Percentiles rank a stretch among this genome's conserved stretches.
phyloP scores from a whole-genome alignment of 2,888 invertebrate genomes.

The Phaonia tiefii region DNA sequence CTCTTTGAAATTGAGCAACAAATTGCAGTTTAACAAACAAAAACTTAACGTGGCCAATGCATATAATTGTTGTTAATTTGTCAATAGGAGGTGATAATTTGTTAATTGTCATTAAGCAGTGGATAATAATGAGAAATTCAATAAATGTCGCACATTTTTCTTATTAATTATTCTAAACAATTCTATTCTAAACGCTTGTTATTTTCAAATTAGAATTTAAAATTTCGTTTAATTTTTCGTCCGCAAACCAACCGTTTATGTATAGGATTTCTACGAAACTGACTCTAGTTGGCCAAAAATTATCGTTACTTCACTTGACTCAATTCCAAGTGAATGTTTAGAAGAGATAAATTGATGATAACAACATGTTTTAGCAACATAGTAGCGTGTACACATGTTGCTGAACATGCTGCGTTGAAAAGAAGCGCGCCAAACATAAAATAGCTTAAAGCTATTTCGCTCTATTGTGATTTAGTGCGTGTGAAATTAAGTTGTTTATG shows the following conservation, averaged over 20 bases:
- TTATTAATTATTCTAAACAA: background rate
- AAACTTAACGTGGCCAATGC: background rate
- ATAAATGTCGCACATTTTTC: background rate
- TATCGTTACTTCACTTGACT: background rate
- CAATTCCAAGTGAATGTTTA: conserved; percentile 6
- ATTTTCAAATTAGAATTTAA: conserved; percentile 12
- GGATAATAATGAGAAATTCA: no score
- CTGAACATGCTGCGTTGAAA: background rate
- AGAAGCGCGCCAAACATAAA: conserved; percentile 33
- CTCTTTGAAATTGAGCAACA: background rate
- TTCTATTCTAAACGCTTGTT: no score
- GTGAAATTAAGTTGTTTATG: background rate
- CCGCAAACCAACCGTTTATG: conserved; percentile 51
- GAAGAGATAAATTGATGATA: conserved; percentile 6
- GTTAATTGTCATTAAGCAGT: no score
- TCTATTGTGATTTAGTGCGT: conserved; percentile 24
- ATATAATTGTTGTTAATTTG: no score
- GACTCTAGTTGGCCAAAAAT: conserved; percentile 32
- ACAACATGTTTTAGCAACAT: background rate
- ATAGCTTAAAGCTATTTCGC: conserved; percentile 32
- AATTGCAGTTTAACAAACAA: conserved; percentile 3
- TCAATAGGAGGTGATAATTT: no score
- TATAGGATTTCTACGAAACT: conserved; percentile 61
- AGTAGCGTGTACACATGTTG: background rate
- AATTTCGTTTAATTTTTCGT: conserved; percentile 1